Percentiles rank a stretch among this genome's conserved stretches.
These are phyloP conservation scores for Calephelis nemesis DNA, from an alignment of 1,140 invertebrate species.

Conservation along the genomic window DNA sequence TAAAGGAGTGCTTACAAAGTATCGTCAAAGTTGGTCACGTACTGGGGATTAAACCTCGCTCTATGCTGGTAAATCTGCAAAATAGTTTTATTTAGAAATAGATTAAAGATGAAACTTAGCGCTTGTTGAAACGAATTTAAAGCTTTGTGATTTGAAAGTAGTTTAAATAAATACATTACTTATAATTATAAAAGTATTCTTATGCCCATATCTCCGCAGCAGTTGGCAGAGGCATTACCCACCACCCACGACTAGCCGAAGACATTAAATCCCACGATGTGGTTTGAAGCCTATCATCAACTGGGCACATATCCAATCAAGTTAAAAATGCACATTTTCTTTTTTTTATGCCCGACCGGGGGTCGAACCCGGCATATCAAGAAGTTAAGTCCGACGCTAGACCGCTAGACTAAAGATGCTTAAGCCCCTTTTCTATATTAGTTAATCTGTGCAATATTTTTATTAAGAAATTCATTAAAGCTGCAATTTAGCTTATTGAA, in stretches of 20 bases:
- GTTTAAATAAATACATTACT: too few species aligned
- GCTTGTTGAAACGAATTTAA: background rate
- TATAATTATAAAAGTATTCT: too few species aligned
- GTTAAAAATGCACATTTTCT: too few species aligned
- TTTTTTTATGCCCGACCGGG: too few species aligned
- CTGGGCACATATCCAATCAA: too few species aligned
- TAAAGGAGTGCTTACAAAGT: constrained; percentile 11
- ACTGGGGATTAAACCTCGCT: background rate
- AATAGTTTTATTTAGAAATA: constrained; percentile 5
- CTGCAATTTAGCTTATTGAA: background rate
- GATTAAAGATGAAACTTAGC: background rate
- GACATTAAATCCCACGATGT: too few species aligned
- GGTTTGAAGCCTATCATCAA: too few species aligned
- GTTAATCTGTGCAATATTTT: background rate
- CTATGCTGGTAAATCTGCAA: constrained; percentile 3
- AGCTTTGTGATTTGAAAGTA: background rate
- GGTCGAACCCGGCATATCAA: too few species aligned
- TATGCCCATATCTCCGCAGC: too few species aligned
- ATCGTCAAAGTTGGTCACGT: constrained; percentile 14
- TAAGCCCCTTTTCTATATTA: background rate
- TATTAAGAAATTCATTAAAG: background rate
- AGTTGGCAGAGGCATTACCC: too few species aligned
- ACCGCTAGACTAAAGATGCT: background rate
- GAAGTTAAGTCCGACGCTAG: too few species aligned
- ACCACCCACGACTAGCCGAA: too few species aligned